Evolutionary conservation across 2,113 vertebrate genomes (phyloP).

Genomic region (Clarias gariepinus): DNA sequence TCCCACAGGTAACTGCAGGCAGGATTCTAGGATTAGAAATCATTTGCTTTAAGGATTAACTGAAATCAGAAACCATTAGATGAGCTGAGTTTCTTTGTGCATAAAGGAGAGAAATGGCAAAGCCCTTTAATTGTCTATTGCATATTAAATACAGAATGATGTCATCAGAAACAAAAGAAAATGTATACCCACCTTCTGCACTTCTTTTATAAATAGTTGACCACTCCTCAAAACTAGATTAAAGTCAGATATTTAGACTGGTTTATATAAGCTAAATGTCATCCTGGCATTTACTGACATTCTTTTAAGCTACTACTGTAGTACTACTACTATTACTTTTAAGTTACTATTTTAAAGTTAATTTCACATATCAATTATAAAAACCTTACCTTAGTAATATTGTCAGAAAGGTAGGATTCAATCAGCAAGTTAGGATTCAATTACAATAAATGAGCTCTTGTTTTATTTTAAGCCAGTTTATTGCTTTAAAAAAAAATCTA

Average conservation of each 20-base stretch:
- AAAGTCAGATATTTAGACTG: background rate
- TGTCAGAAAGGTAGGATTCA: background rate
- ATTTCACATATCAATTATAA: background rate
- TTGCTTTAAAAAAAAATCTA: background rate
- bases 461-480: background rate
- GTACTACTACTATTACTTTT: too few species aligned
- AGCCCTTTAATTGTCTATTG: constrained; percentile 81
- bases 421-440: background rate
- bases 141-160: constrained; percentile 52
- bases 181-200: background rate
- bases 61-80: constrained; percentile 89
- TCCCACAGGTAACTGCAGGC: constrained; percentile 92
- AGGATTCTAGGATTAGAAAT: constrained; percentile 94
- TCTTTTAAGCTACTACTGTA: background rate
- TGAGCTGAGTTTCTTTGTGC: constrained; percentile 77
- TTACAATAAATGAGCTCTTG: background rate
- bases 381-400: background rate
- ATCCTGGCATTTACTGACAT: constrained; percentile 2
- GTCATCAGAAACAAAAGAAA: background rate
- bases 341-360: background rate
- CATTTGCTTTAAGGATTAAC: constrained; percentile 96
- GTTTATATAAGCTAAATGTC: background rate
- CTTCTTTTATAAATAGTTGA: background rate
- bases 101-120: constrained; percentile 66
- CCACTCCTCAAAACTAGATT: background rate